Evolutionary conservation across 2,113 vertebrate genomes (phyloP), one percentile per base, ranked within the genome.

Genomic region (Cinclus cinclus): DNA sequence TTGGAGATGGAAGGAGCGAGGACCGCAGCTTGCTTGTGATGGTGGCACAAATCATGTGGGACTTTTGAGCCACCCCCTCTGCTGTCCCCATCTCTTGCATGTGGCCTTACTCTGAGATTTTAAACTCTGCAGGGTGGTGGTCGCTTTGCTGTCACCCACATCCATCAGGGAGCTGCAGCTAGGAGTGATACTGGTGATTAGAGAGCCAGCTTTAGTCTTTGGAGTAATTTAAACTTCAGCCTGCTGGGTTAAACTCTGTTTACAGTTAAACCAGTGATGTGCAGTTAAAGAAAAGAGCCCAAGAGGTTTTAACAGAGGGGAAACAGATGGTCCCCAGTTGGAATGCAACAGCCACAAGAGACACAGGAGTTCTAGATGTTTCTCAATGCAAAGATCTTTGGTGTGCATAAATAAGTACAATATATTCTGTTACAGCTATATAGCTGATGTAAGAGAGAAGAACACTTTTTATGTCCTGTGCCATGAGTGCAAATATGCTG

Each of bases 161-260:
- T 22, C 33, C 25, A 25, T 7, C 7, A n/a, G 42, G 37, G 60
- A 70, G 17, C 44, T 47, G 68, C 50, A 39, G 53, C 49, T 73
- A 8, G 59, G 21, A 46, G 47, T 0, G 7, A 20, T 16, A 0
- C 28, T 55, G 31, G 16, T 0, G 3, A 15, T 47, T 3, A 18
- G 35, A 18, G 56, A 77, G 19, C 5, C 41, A 20, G 58, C n/a
- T 28, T 10, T 20, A 27, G 17, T 60, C 87, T 47, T 24, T 27
- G 74, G 37, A 46, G 35, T 30, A 59, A 67, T 13, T 65, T 35
- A 50, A 80, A 4, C 69, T 53, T 62, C 50, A 70, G 41, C 49
- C 50, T 56, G 27, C 24, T 41, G 73, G 33, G 31, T 47, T 76
- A 52, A 44, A 53, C 52, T 76, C 35, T 56, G 31, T 7, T 87